Base-by-base conservation (phyloP, 2,888 invertebrate genomes). In the Perithous albicinctus region DNA sequence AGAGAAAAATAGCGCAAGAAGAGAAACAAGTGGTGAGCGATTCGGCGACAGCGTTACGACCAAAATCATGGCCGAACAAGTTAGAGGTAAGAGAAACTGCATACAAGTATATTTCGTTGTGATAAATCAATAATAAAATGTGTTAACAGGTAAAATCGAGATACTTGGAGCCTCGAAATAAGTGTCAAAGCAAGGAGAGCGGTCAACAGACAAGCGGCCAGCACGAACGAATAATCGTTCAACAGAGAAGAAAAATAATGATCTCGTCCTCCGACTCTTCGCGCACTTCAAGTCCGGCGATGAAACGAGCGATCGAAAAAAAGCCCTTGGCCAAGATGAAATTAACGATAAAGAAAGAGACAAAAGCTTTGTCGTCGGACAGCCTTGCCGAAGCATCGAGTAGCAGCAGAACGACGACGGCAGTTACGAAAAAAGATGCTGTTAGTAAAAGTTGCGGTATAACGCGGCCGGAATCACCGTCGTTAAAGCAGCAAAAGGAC, bases 191-290 rank as follows among this genome's bases (percentile, higher is more conserved):
- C n/a, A n/a, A 92, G 83, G 91, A 90, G 32, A 79, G 86, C 1
- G 15, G 78, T 0, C 78, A 85, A 0, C 86, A 86, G 69, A 74
- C 69, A n/a, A n/a, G n/a, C n/a, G n/a, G n/a, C 3, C 86, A 84
- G 48, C 89, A 85, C 20, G 91, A 92, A 7, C 90, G 92, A 54
- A 86, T 91, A 15, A 86, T 91, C 20, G 84, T 92, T 1, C 93
- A 93, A 35, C 94, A 93, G 74, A 88, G 93, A 20, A 90, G 93
- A 20, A 93, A 93, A 48, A 94, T 93, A 83, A 93, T 94, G 89
- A 93, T 94, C 15, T 95, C 95, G 0, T 95, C 95, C 0, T 95
- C 94, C 61, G 96, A 96, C 86, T 96, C 96, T 0, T 96, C 96
- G 0, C 93, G 96, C 10, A 96, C 95, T 80, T 95, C 96, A 1